Conservation (phyloP, 2,797 vertebrate species). For the Gobio occitaniae region DNA sequence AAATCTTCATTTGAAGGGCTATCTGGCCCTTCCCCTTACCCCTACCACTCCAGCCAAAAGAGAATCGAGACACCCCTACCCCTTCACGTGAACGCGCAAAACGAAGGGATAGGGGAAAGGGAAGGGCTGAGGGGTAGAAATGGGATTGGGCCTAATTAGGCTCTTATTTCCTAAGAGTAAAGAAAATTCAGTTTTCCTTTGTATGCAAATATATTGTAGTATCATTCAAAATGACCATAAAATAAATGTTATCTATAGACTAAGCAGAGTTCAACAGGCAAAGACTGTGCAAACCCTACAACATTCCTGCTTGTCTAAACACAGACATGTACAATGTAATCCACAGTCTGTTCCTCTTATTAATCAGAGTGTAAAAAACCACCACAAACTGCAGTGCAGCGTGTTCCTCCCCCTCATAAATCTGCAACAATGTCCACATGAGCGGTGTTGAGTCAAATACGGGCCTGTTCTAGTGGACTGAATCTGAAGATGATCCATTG, state of each 20-base stretch:
- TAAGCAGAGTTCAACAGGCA: not conserved
- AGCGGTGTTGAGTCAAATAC: constrained; percentile 20
- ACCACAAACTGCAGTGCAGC: constrained; percentile 1
- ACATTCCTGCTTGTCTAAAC: constrained; percentile 18
- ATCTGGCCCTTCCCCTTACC: no score
- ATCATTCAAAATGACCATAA: not conserved
- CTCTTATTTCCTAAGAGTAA: constrained; percentile 4
- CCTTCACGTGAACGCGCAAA: no score
- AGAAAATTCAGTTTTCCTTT: not conserved
- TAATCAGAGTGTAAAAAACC: constrained; percentile 39
- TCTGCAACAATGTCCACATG: constrained; percentile 9
- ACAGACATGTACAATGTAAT: constrained; percentile 32
- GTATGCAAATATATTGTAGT: not conserved
- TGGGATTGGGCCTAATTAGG: not conserved
- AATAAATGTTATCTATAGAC: not conserved
- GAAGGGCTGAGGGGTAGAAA: no score
- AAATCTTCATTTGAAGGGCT: no score
- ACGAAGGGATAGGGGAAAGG: no score
- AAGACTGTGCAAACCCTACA: not conserved
- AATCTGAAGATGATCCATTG: constrained; percentile 33
- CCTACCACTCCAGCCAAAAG: no score
- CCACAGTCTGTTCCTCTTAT: constrained; percentile 40
- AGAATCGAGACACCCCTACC: no score
- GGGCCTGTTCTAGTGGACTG: constrained; percentile 21
- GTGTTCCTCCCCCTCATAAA: constrained; percentile 39